Base-by-base conservation (phyloP, 2,888 invertebrate genomes). In the Adela reaumurella region DNA sequence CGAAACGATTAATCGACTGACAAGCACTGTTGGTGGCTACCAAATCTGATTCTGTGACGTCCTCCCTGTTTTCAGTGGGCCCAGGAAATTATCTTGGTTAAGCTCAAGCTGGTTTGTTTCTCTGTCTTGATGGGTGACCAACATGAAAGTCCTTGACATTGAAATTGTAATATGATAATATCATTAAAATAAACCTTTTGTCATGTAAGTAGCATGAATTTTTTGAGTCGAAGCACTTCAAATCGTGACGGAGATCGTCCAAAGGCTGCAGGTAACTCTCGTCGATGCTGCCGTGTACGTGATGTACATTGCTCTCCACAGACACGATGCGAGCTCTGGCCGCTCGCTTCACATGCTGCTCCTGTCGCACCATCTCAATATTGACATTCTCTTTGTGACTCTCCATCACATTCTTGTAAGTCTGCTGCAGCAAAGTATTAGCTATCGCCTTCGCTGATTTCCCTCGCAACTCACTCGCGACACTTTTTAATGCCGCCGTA, bases 371-470 rank as follows among this genome's bases (percentile, higher is more conserved):
- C 64, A 47, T 62, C 56, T 53, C 68, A 70, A 46, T 60, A 64
- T 35, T 65, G 14, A 68, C 62, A 46, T 74, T 65, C 17, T 80
- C 76, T 45, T 71, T 57, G 48, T 72, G 63, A 58, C 67, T 66
- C 63, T 70, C 70, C 1, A 74, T 71, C 35, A 86, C 76, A 61
- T 84, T 84, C 54, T 68, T 74, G 48, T 80, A 63, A 29, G 80
- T 85, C 57, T 87, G 84, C 41, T 82, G 78, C 43, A 88, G 65
- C 43, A 89, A 68, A 14, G 84, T 83, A 53, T 82, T 81, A 55
- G 85, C 87, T 52, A 92, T 92, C 45, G 85, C 85, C 60, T 81
- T 85, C 5, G 90, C 90, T 2, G 90, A 90, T 77, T 87, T 90
- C 46, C 89, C 90, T 58, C 87, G 82, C 45, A 89, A 83, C 65